Evolutionary conservation across 2,888 invertebrate genomes (phyloP).

Genomic region (Drosophila neonasuta): DNA sequence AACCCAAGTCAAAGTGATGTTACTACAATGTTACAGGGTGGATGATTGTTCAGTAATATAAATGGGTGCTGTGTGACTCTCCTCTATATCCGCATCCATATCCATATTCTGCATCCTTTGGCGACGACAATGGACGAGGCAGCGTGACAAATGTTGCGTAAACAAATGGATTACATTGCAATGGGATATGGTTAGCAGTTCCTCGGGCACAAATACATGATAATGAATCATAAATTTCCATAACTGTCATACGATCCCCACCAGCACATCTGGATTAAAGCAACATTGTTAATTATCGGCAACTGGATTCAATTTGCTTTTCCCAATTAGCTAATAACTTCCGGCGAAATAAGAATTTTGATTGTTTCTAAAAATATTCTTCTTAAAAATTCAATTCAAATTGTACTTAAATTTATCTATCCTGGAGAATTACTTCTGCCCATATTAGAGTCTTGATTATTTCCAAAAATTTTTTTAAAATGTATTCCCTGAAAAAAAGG

Average conservation of each 20-base stretch:
- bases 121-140: conserved; percentile 19
- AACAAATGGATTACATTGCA: conserved; percentile 71
- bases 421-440: no score
- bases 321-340: conserved; percentile 57
- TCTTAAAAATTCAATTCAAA: no score
- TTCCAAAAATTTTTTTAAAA: no score
- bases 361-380: not conserved
- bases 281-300: conserved; percentile 27
- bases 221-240: conserved; percentile 75
- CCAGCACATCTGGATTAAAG: conserved; percentile 7
- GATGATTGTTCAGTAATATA: conserved; percentile 25
- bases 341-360: not conserved
- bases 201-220: conserved; percentile 43
- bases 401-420: no score
- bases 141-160: conserved; percentile 76
- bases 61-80: conserved; percentile 43
- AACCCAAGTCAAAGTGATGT: conserved; percentile 64
- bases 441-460: no score
- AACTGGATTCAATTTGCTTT: conserved; percentile 45
- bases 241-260: conserved; percentile 65
- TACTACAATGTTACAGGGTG: conserved; percentile 57
- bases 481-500: no score
- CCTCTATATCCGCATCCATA: conserved; percentile 26
- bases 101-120: conserved; percentile 37
- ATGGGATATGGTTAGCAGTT: conserved; percentile 36